phyloP scores from a whole-genome alignment of 2,797 vertebrate genomes.

The Argya squamiceps region DNA sequence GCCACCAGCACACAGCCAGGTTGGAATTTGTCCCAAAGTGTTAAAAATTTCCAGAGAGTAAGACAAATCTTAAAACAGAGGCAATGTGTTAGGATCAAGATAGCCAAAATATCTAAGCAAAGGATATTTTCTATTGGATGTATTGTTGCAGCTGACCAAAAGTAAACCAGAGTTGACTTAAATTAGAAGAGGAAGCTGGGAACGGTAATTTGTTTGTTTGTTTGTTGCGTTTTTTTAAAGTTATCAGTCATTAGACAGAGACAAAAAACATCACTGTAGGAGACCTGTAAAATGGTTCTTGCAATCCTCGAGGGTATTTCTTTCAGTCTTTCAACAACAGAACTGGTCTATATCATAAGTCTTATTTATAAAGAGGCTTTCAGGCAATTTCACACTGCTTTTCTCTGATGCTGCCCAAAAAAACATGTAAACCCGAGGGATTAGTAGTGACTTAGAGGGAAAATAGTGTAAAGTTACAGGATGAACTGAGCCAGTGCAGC shows the following conservation, averaged over 20 bases:
- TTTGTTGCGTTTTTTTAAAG: neutral
- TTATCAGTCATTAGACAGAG: slow-evolving; percentile 62
- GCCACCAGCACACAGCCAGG: neutral
- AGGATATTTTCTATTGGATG: neutral
- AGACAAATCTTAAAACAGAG: neutral
- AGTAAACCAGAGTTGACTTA: neutral
- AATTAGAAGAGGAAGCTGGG: neutral
- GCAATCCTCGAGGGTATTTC: slow-evolving; percentile 55
- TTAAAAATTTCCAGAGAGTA: neutral
- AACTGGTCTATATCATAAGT: slow-evolving; percentile 75
- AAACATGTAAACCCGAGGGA: slow-evolving; percentile 81
- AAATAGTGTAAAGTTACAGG: slow-evolving; percentile 78
- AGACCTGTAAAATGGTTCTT: slow-evolving; percentile 68
- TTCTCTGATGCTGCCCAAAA: slow-evolving; percentile 72
- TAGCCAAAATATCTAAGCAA: neutral
- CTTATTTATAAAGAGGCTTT: slow-evolving; percentile 82
- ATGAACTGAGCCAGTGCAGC: slow-evolving; percentile 66
- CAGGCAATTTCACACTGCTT: slow-evolving; percentile 81
- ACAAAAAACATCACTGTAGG: slow-evolving; percentile 40
- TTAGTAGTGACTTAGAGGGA: slow-evolving; percentile 78
- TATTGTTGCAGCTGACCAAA: neutral
- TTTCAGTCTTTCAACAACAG: slow-evolving; percentile 73
- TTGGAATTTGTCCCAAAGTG: neutral
- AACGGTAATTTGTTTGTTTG: neutral
- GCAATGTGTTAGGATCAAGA: neutral